These are phyloP conservation scores for Cheilosia pagana DNA, from an alignment of 2,888 invertebrate species.

Conservation along the genomic window DNA sequence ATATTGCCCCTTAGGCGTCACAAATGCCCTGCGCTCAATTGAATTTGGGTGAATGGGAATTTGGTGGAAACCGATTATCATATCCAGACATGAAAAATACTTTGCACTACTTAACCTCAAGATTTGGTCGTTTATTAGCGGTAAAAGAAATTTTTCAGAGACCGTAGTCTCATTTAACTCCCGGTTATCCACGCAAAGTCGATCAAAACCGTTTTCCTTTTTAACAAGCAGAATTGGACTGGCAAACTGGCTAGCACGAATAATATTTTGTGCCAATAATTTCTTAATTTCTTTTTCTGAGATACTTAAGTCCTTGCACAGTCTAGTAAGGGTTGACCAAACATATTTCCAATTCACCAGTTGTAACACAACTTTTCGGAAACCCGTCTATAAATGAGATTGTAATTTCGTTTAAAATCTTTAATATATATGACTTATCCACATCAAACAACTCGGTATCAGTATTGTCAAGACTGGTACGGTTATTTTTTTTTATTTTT, in stretches of 20 bases:
- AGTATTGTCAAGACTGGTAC: neutral
- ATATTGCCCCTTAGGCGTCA: slow-evolving; percentile 42
- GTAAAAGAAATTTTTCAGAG: slow-evolving; percentile 19
- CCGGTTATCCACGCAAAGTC: slow-evolving; percentile 23
- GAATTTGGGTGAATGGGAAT: slow-evolving; percentile 51
- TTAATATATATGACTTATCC: slow-evolving; percentile 2
- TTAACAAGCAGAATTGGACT: slow-evolving; percentile 33
- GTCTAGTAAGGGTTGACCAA: slow-evolving; percentile 38
- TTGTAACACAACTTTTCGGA: slow-evolving; percentile 12
- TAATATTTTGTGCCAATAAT: slow-evolving; percentile 25
- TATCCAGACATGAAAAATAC: slow-evolving; percentile 48
- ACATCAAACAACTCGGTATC: slow-evolving; percentile 1
- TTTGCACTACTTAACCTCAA: slow-evolving; percentile 35
- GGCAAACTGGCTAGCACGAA: slow-evolving; percentile 20
- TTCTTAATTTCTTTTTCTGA: slow-evolving; percentile 26
- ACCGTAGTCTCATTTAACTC: slow-evolving; percentile 31
- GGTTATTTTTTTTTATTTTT: no score
- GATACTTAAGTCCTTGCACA: slow-evolving; percentile 22
- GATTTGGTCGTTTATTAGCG: slow-evolving; percentile 22
- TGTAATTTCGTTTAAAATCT: slow-evolving; percentile 10
- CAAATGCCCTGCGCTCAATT: slow-evolving; percentile 50
- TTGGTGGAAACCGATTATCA: slow-evolving; percentile 51
- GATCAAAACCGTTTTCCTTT: slow-evolving; percentile 34
- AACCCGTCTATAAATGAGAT: slow-evolving; percentile 26
- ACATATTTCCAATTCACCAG: slow-evolving; percentile 37